phyloP scores from a whole-genome alignment of 2,888 invertebrate genomes.

The Andrena camellia region DNA sequence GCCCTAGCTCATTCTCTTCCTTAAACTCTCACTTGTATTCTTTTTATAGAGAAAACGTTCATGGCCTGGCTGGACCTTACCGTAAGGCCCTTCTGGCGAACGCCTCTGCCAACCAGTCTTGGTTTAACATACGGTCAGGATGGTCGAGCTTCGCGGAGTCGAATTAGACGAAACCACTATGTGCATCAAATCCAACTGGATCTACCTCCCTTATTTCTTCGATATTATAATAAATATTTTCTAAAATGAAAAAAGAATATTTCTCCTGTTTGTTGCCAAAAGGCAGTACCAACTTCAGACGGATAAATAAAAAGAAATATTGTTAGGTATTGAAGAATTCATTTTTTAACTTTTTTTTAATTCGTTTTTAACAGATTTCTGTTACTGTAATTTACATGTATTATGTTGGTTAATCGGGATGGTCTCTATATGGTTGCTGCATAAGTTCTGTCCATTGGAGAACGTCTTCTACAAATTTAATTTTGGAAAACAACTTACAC shows the following conservation, averaged over 20 bases:
- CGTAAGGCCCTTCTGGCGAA: constrained; percentile 72
- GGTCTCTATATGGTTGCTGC: too few relatives aligned
- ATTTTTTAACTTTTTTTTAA: too few relatives aligned
- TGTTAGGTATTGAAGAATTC: too few relatives aligned
- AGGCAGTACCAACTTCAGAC: too few relatives aligned
- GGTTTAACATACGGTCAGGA: constrained; percentile 52
- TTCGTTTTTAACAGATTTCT: too few relatives aligned
- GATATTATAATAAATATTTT: not conserved
- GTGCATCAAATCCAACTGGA: not conserved
- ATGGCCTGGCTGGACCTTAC: constrained; percentile 62
- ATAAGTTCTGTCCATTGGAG: too few relatives aligned
- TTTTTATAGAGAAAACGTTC: constrained; percentile 65
- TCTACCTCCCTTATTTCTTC: not conserved
- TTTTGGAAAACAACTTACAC: too few relatives aligned
- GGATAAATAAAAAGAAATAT: too few relatives aligned
- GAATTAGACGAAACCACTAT: constrained; percentile 40
- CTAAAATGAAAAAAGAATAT: not conserved
- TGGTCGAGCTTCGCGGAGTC: constrained; percentile 28
- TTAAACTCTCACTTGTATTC: constrained; percentile 49
- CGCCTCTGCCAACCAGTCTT: constrained; percentile 63
- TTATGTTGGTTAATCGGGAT: too few relatives aligned
- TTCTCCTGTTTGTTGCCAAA: not conserved
- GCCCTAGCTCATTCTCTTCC: constrained; percentile 46
- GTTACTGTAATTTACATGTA: too few relatives aligned
- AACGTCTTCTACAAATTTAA: too few relatives aligned